phyloP scores from a whole-genome alignment of 64 coral and sea anemone genomes.

The Porites australiensis region DNA sequence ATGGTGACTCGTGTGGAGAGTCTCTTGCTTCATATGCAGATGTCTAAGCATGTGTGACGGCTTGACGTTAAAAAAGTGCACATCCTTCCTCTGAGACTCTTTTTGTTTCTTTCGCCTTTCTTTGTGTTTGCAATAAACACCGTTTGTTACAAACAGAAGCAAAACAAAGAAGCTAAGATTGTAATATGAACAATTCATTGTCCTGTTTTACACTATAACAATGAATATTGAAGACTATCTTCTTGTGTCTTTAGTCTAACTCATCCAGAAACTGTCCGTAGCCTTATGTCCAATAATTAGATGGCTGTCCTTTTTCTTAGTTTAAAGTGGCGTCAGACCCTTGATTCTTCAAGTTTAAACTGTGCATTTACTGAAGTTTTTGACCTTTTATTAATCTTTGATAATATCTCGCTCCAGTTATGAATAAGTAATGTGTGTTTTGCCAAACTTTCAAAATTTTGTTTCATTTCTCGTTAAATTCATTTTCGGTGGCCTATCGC shows the following conservation, averaged over 20 bases:
- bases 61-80: background rate
- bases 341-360: background rate
- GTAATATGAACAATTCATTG: background rate
- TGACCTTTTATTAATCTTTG: background rate
- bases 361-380: background rate
- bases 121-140: slow-evolving; percentile 17
- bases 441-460: background rate
- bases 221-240: background rate
- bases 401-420: background rate
- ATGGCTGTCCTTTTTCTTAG: background rate
- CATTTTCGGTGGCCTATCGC: background rate
- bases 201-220: background rate
- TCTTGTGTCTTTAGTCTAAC: background rate
- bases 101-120: background rate
- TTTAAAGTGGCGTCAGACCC: background rate
- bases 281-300: too few species aligned
- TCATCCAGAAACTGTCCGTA: background rate
- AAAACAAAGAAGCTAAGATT: background rate
- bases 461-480: background rate
- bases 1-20: background rate
- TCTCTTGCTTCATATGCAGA: background rate
- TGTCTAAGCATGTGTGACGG: background rate
- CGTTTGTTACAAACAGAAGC: background rate
- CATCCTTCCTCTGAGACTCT: background rate
- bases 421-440: slow-evolving; percentile 6